These are phyloP conservation scores for Tolmerus cingulatus DNA, from an alignment of 2,888 invertebrate genomes.

Conservation along the genomic window DNA sequence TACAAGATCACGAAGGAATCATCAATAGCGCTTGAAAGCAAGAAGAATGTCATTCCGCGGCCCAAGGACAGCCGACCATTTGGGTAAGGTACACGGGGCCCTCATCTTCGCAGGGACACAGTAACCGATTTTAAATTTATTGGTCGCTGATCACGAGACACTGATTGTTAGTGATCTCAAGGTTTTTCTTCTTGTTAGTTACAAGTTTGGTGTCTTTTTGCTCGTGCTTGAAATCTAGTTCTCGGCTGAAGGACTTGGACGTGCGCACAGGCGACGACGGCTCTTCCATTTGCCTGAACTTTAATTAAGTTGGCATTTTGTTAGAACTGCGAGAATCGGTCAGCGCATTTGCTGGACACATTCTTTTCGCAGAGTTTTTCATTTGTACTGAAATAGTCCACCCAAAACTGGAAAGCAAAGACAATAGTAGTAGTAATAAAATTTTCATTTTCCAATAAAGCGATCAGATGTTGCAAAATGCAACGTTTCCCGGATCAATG, in stretches of 20 bases:
- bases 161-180: slow-evolving; percentile 30
- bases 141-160: slow-evolving; percentile 33
- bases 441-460: neutral
- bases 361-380: neutral
- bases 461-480: neutral
- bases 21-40: slow-evolving; percentile 34
- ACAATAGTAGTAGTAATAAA: neutral
- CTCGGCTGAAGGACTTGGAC: slow-evolving; percentile 5
- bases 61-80: slow-evolving; percentile 19
- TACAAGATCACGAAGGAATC: slow-evolving; percentile 37
- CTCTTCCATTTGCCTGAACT: neutral
- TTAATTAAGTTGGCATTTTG: neutral
- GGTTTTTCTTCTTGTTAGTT: slow-evolving; percentile 26
- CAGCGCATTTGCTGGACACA: neutral
- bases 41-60: slow-evolving; percentile 31
- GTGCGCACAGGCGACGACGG: neutral
- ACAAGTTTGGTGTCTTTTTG: neutral
- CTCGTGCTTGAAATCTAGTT: neutral
- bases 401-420: neutral
- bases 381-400: neutral
- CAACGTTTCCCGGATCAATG: slow-evolving; percentile 27
- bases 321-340: neutral
- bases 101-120: slow-evolving; percentile 30
- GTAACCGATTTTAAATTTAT: slow-evolving; percentile 38
- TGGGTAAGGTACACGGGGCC: slow-evolving; percentile 31